Base-by-base conservation (phyloP, 1,140 invertebrate species). In the Pseudomyrmex concolor region DNA sequence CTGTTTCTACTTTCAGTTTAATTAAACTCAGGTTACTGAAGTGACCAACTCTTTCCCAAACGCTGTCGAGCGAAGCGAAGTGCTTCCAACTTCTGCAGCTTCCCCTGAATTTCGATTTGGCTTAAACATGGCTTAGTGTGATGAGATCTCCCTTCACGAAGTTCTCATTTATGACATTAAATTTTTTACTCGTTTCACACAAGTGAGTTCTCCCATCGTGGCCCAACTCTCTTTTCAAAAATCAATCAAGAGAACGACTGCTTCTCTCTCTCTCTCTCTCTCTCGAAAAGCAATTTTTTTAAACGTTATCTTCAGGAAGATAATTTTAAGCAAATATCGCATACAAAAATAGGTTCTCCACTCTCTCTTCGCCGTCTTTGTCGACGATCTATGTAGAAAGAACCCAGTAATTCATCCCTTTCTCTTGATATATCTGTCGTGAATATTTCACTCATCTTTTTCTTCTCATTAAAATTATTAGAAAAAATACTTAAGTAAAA, bases 371-470 rank as follows among this genome's bases (percentile, higher is more conserved):
- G n/a, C 8, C 25, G 55, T 22, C 25, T 51, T 19, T 19, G 12
- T 22, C 17, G 5, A 71, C 10, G 50, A 86, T 84, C 82, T 84
- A 82, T 66, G 62, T 76, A 54, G 54, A 87, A 50, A 63, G 13
- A 54, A 13, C 78, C 76, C 68, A 43, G 2, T 1, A 57, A 3
- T 60, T n/a, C 51, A 45, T 22, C 22, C n/a, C 22, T 1, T 9
- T 66, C 78, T 50, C 76, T 76, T 87, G 76, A 87, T 85, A 48
- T 88, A 84, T 76, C 74, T 60, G 54, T 64, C 19, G 25, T 13
- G 50, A 50, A 70, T 54, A 76, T 88, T 78, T 77, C 10, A 34
- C 34, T 51, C 8, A 51, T 60, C 67, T 51, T 55, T 50, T 88
- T 71, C 48, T 60, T 88, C 66, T 64, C 54, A 54, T 70, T 81